A percentile compares a stretch with the other conserved stretches of the same genome.
Evolutionary conservation across 2,888 invertebrate genomes (phyloP).

Genomic region (Antheraea assamensis): DNA sequence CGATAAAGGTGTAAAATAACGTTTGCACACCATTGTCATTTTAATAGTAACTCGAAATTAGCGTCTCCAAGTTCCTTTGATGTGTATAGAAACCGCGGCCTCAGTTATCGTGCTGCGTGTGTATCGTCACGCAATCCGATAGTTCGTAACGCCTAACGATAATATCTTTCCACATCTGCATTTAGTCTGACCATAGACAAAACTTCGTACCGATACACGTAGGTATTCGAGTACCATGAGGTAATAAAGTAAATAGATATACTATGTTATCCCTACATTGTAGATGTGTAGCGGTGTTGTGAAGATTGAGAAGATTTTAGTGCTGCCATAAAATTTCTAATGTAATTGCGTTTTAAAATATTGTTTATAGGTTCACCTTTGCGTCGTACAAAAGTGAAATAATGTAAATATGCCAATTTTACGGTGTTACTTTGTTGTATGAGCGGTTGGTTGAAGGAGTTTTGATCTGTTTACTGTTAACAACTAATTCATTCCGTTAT

Average conservation of each 20-base stretch:
- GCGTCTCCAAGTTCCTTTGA: too few relatives aligned
- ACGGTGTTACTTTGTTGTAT: constrained; percentile 35
- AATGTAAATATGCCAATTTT: constrained; percentile 43
- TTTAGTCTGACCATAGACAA: too few relatives aligned
- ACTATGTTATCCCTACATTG: constrained; percentile 33
- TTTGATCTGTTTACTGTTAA: constrained; percentile 35
- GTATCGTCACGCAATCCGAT: too few relatives aligned
- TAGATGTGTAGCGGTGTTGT: constrained; percentile 39
- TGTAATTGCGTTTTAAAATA: constrained; percentile 50
- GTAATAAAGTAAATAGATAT: constrained; percentile 39
- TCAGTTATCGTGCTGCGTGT: too few relatives aligned
- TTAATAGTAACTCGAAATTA: too few relatives aligned
- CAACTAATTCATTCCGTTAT: constrained; percentile 23
- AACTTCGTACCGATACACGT: too few relatives aligned
- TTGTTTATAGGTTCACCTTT: constrained; percentile 49
- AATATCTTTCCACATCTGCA: too few relatives aligned
- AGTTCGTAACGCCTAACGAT: too few relatives aligned
- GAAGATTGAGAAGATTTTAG: constrained; percentile 47
- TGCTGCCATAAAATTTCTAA: constrained; percentile 44
- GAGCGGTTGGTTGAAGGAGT: constrained; percentile 34
- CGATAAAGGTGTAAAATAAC: too few relatives aligned
- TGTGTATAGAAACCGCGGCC: too few relatives aligned
- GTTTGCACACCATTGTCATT: too few relatives aligned
- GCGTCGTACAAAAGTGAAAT: constrained; percentile 38
- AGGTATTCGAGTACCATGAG: too few relatives aligned